phyloP scores from a whole-genome alignment of 2,888 invertebrate genomes.

The Watsonalla binaria region DNA sequence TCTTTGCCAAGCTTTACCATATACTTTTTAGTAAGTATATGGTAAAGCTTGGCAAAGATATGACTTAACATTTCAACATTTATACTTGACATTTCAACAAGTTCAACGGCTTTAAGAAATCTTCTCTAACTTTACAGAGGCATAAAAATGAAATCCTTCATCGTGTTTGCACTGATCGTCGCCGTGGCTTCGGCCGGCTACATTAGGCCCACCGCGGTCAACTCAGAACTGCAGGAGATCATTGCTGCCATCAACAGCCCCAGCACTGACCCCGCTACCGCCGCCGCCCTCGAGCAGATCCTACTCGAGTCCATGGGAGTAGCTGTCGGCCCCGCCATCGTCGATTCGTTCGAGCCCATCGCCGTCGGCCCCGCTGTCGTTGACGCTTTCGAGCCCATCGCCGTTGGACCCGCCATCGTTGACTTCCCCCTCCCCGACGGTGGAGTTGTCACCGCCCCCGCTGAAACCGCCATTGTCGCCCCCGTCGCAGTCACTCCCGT shows the following conservation, averaged over 20 bases:
- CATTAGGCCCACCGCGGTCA: conserved; percentile 14
- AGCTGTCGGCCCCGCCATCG: conserved; percentile 13
- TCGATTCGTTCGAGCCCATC: conserved; percentile 6
- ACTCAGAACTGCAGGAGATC: conserved; percentile 3
- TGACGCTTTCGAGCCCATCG: conserved; percentile 8
- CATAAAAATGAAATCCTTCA: conserved; percentile 53
- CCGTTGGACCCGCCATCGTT: conserved; percentile 18
- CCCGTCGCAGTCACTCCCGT: conserved; percentile 14
- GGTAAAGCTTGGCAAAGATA: too few species aligned
- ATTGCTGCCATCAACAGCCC: background rate
- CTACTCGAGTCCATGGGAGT: conserved; percentile 13
- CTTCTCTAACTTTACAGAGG: conserved; percentile 16
- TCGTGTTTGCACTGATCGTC: conserved; percentile 47
- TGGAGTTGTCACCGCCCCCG: conserved; percentile 7
- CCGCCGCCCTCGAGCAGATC: conserved; percentile 10
- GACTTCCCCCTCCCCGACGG: conserved; percentile 16
- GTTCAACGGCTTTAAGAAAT: too few species aligned
- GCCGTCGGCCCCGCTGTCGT: conserved; percentile 7
- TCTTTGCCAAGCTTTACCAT: too few species aligned
- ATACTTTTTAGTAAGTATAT: too few species aligned
- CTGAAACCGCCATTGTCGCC: conserved; percentile 8
- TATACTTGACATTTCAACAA: too few species aligned
- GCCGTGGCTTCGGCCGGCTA: conserved; percentile 45
- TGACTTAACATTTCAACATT: too few species aligned
- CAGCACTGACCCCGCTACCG: conserved; percentile 5